These are phyloP conservation scores for Drosophila mercatorum DNA, from an alignment of 2,888 invertebrate genomes.

Conservation along the genomic window DNA sequence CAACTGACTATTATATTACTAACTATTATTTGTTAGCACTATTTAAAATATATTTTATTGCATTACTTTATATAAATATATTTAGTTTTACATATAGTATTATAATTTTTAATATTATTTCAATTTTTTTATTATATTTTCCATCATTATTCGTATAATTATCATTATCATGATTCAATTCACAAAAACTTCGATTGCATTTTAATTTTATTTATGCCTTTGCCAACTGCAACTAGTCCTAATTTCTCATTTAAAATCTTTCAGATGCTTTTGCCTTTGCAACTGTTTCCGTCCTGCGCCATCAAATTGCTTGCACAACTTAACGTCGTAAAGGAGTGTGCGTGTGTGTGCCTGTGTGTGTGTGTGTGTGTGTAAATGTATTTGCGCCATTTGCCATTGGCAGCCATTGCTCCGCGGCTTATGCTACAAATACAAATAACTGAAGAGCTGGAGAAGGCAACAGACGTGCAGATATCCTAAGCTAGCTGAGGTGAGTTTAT, in stretches of 20 bases:
- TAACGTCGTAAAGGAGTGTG: slow-evolving; percentile 22
- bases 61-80: too few species aligned
- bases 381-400: slow-evolving; percentile 48
- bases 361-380: slow-evolving; percentile 22
- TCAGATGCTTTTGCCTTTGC: slow-evolving; percentile 22
- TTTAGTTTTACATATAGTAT: too few species aligned
- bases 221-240: slow-evolving; percentile 20
- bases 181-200: not conserved
- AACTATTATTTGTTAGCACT: too few species aligned
- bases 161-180: not conserved
- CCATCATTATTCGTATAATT: too few species aligned
- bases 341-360: slow-evolving; percentile 10
- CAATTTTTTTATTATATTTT: too few species aligned
- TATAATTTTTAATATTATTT: not conserved
- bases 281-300: slow-evolving; percentile 40
- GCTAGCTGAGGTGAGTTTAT: not conserved
- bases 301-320: slow-evolving; percentile 69
- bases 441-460: not conserved
- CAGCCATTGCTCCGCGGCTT: slow-evolving; percentile 49
- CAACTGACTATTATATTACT: too few species aligned
- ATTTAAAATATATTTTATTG: too few species aligned
- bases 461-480: slow-evolving; percentile 1
- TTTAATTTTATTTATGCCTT: slow-evolving; percentile 1
- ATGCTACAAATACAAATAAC: slow-evolving; percentile 64
- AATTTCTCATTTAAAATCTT: slow-evolving; percentile 47